These are phyloP conservation scores for Drepana arcuata DNA, from an alignment of 1,140 invertebrate species.

Conservation along the genomic window DNA sequence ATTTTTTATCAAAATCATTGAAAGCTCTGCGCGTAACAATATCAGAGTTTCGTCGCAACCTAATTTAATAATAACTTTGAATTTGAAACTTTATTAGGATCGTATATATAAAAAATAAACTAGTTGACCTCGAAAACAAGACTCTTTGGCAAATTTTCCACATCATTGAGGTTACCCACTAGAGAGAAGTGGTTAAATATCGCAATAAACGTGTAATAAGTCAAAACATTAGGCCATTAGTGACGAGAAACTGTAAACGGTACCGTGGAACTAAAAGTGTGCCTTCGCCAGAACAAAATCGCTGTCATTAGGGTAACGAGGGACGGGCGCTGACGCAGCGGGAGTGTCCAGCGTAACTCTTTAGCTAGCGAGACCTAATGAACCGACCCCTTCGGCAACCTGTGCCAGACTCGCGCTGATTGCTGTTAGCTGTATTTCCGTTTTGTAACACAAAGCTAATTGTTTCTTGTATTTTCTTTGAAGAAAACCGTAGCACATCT, in stretches of 20 bases:
- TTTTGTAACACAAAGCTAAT: conserved; percentile 7
- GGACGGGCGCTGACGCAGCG: conserved; percentile 39
- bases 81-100: too few species aligned
- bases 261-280: conserved; percentile 44
- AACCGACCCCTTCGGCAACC: conserved; percentile 40
- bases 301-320: conserved; percentile 65
- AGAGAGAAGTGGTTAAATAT: conserved; percentile 27
- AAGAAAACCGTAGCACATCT: too few species aligned
- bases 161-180: too few species aligned
- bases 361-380: conserved; percentile 47
- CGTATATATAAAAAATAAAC: too few species aligned
- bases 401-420: conserved; percentile 17
- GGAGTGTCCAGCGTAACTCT: conserved; percentile 32
- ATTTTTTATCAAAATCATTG: too few species aligned
- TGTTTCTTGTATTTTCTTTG: not conserved
- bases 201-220: conserved; percentile 28
- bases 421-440: conserved; percentile 10
- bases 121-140: too few species aligned
- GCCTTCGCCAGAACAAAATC: conserved; percentile 51
- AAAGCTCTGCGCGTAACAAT: too few species aligned
- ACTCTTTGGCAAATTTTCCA: too few species aligned
- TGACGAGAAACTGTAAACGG: conserved; percentile 32
- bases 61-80: too few species aligned
- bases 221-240: conserved; percentile 35
- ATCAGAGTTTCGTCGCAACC: too few species aligned